phyloP scores from a whole-genome alignment of 2,113 vertebrate species.

The Centrocercus urophasianus region DNA sequence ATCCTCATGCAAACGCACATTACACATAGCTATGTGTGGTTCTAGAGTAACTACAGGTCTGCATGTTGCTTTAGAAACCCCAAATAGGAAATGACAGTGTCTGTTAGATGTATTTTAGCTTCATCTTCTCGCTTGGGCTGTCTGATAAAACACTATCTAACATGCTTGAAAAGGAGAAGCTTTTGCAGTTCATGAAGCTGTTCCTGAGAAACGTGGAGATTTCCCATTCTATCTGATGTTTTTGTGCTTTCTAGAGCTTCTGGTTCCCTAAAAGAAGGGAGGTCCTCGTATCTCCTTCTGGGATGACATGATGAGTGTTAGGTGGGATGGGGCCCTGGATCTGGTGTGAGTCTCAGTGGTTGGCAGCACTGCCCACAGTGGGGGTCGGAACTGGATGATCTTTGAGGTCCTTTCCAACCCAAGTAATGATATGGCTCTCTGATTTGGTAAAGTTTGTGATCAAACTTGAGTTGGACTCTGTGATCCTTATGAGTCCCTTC shows the following conservation, averaged over 20 bases:
- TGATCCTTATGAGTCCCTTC: too few species aligned
- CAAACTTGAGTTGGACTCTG: too few species aligned
- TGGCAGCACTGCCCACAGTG: too few species aligned
- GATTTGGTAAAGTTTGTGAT: too few species aligned
- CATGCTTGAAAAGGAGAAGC: not conserved
- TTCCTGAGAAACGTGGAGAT: not conserved
- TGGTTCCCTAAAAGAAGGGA: not conserved
- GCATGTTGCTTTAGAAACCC: not conserved
- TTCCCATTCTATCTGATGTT: not conserved
- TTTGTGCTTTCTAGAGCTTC: not conserved
- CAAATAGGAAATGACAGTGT: not conserved
- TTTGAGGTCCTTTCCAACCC: too few species aligned
- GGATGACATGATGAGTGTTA: not conserved
- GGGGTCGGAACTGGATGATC: too few species aligned
- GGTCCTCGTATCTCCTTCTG: not conserved
- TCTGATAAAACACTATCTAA: not conserved
- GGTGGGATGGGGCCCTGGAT: too few species aligned
- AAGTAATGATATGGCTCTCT: too few species aligned
- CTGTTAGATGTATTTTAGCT: not conserved
- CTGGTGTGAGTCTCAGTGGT: too few species aligned
- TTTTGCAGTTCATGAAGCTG: not conserved
- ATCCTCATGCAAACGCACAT: not conserved
- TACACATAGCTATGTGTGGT: fast-evolving
- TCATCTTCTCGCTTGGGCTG: not conserved
- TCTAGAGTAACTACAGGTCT: not conserved